These are phyloP conservation scores for Lucifuga dentata DNA, from an alignment of 2,113 vertebrate genomes.

Conservation along the genomic window DNA sequence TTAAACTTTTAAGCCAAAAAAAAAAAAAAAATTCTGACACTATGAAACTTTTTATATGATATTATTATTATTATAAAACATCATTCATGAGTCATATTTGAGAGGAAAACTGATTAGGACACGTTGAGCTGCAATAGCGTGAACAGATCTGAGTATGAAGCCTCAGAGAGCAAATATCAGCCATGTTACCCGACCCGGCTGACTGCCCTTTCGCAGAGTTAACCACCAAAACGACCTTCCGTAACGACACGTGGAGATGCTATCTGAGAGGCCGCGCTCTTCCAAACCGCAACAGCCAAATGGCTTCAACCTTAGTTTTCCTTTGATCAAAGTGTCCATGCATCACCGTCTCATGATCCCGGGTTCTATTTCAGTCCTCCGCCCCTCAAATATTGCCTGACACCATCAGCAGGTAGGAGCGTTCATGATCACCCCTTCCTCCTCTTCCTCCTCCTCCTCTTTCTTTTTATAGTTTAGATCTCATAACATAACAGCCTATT, in stretches of 20 bases:
- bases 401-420: slow-evolving; percentile 5
- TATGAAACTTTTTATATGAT: not conserved
- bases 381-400: slow-evolving; percentile 23
- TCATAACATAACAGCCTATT: slow-evolving; percentile 11
- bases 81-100: slow-evolving; percentile 7
- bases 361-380: slow-evolving; percentile 55
- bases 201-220: slow-evolving; percentile 69
- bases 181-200: slow-evolving; percentile 65
- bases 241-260: slow-evolving; percentile 64
- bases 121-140: not conserved
- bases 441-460: slow-evolving; percentile 3
- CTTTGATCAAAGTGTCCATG: slow-evolving; percentile 69
- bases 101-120: slow-evolving; percentile 8
- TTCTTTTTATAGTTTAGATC: slow-evolving; percentile 21
- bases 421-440: not conserved
- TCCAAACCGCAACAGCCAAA: slow-evolving; percentile 73
- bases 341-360: slow-evolving; percentile 52
- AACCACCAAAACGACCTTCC: slow-evolving; percentile 72
- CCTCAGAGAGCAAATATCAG: slow-evolving; percentile 27
- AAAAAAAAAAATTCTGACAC: not conserved
- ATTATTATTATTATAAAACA: not conserved
- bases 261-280: slow-evolving; percentile 64
- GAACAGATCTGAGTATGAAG: too few relatives aligned
- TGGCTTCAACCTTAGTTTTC: slow-evolving; percentile 61
- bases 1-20: too few relatives aligned